Conservation (phyloP, 2,797 vertebrate species). For the Chiloscyllium punctatum region DNA sequence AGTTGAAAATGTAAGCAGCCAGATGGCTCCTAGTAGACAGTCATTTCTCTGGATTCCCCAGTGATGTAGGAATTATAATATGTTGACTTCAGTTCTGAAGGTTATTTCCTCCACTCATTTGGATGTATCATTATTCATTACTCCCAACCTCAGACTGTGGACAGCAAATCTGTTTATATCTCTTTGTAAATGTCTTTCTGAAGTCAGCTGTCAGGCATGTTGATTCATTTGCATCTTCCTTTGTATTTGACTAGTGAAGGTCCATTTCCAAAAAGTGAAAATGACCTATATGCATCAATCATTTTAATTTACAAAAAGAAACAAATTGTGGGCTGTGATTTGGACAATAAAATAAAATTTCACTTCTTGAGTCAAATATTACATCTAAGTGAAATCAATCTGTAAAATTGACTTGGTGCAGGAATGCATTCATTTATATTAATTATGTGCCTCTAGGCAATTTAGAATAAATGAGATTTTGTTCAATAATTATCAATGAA, state of each 20-base stretch:
- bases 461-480: conserved; percentile 22
- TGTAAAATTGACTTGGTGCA: background rate
- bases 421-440: background rate
- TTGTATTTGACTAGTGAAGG: background rate
- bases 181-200: background rate
- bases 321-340: background rate
- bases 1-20: background rate
- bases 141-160: background rate
- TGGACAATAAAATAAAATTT: background rate
- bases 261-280: background rate
- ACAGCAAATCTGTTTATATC: background rate
- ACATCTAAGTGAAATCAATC: conserved; percentile 25
- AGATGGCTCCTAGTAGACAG: background rate
- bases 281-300: background rate
- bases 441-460: background rate
- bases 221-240: background rate
- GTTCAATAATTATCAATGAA: background rate
- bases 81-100: background rate
- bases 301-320: background rate
- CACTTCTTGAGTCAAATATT: background rate
- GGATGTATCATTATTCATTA: background rate
- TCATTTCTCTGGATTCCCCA: background rate
- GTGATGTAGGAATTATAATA: background rate
- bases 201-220: background rate
- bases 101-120: background rate